Base-by-base conservation (phyloP, 2,888 invertebrate species). In the Lepas anatifera region DNA sequence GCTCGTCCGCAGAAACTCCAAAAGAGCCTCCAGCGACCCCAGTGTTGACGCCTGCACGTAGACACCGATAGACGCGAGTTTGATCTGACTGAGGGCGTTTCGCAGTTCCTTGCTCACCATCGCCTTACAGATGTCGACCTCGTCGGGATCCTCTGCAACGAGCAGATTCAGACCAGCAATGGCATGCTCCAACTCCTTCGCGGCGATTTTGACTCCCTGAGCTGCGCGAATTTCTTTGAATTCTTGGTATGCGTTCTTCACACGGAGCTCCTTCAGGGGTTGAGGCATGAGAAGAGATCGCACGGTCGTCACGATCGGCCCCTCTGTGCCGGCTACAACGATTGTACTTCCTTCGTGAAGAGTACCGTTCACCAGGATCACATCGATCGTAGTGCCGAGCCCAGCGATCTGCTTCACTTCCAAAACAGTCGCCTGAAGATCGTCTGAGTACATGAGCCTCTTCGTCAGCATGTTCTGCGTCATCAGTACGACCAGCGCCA, bases 1-100 rank as follows among this genome's bases (percentile, higher is more conserved):
- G 74, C 94, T 95, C 69, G 88, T 86, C 76, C 87, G 87, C 69
- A 98, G 85, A 82, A 96, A 98, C 79, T 96, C 95, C 8, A 97
- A 83, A 70, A 99, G 82, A 0, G 99, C 99, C 81, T 99, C 99
- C 16, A 99, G 83, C 0, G 99, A 99, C 11, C 99, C 99, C 10
- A 99, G 85, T n/a, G 99, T 99, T 1, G 97, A 98, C 0, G 99
- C 98, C 78, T 99, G 98, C n/a, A 99, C 99, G 81, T 94, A 97
- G 63, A 99, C 99, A 64, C 99, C 99, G 73, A 92, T 86, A 75
- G 92, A 92, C 48, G 89, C 87, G 74, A 95, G 81, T 79, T 94
- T 95, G 77, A 99, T 97, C 41, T 91, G 89, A 69, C 91, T 92
- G 68, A 99, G 84, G 3, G 95, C 97, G 35, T 89, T 88, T 77